phyloP scores from a whole-genome alignment of 2,888 invertebrate species.

The Perizoma flavofasciatum region DNA sequence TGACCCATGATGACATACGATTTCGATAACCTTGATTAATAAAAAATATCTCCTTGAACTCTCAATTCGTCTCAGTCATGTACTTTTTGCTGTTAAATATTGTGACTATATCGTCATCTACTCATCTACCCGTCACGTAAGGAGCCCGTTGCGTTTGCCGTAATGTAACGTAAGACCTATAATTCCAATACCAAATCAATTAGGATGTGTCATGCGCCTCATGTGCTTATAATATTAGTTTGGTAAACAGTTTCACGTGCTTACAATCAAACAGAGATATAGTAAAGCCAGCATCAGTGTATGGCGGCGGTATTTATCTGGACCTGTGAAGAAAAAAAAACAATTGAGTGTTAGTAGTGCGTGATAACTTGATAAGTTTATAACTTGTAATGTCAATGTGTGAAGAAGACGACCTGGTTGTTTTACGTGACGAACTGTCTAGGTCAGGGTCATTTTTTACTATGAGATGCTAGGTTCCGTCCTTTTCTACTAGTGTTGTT shows the following conservation, averaged over 20 bases:
- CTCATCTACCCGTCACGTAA: too few relatives aligned
- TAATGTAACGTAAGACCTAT: conserved; percentile 7
- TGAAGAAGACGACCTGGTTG: conserved; percentile 15
- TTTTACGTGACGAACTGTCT: conserved; percentile 19
- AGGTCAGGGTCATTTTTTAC: conserved; percentile 14
- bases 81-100: conserved; percentile 1
- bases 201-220: conserved; percentile 18
- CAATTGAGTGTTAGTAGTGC: not conserved
- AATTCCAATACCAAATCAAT: conserved; percentile 15
- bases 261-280: conserved; percentile 13
- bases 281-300: not conserved
- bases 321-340: not conserved
- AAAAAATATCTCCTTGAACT: not conserved
- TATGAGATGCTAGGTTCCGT: not conserved
- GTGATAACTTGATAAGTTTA: not conserved
- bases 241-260: conserved; percentile 25
- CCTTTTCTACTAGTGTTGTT: not conserved
- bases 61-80: conserved; percentile 3
- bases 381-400: conserved; percentile 12
- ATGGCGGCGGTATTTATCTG: not conserved
- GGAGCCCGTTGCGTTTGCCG: too few relatives aligned
- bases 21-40: too few relatives aligned
- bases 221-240: conserved; percentile 13
- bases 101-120: too few relatives aligned
- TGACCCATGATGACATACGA: too few relatives aligned